Conservation (phyloP, 2,888 invertebrate species). For the Blera fallax region DNA sequence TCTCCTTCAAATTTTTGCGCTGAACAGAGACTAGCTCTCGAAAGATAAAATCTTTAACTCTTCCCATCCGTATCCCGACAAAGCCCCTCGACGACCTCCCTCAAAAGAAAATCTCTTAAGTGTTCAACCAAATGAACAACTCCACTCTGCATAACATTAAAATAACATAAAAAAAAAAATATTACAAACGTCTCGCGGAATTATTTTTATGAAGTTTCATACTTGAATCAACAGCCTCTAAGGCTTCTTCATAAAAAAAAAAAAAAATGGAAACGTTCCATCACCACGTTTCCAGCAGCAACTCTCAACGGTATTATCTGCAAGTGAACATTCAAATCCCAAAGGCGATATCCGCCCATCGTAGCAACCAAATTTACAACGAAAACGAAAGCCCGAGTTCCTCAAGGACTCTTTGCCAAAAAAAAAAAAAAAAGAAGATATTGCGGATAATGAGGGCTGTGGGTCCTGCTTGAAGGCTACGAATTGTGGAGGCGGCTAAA, state of each 20-base stretch:
- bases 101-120: slow-evolving; percentile 2
- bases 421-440: slow-evolving; percentile 35
- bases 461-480: background rate
- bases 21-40: too few relatives aligned
- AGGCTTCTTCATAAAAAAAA: background rate
- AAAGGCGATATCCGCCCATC: slow-evolving; percentile 44
- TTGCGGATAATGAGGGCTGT: slow-evolving; percentile 64
- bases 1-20: too few relatives aligned
- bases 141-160: background rate
- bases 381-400: slow-evolving; percentile 26
- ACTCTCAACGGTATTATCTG: slow-evolving; percentile 43
- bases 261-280: background rate
- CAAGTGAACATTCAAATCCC: slow-evolving; percentile 66
- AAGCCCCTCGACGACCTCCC: too few relatives aligned
- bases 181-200: background rate
- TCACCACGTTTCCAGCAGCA: slow-evolving; percentile 12
- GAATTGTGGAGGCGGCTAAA: slow-evolving; percentile 24
- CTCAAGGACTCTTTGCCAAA: slow-evolving; percentile 47
- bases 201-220: slow-evolving; percentile 58
- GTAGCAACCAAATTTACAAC: slow-evolving; percentile 3
- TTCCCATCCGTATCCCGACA: too few relatives aligned
- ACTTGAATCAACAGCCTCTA: slow-evolving; percentile 53
- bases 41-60: too few relatives aligned
- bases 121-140: slow-evolving; percentile 18
- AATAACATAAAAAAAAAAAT: background rate